Base-by-base conservation (phyloP, 2,113 vertebrate genomes). In the Furnarius figulus region DNA sequence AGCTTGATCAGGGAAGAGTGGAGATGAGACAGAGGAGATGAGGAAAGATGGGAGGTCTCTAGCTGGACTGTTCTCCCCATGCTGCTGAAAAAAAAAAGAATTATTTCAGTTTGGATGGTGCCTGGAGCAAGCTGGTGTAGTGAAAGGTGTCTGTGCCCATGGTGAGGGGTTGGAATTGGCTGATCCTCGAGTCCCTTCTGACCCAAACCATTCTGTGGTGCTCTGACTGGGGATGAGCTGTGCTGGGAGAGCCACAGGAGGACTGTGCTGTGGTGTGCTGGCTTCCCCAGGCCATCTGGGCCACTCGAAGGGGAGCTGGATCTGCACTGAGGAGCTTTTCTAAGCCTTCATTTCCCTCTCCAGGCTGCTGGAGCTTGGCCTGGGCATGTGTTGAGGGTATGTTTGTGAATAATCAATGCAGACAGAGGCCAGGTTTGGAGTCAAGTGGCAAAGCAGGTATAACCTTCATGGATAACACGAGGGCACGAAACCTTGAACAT, bases 361-460 rank as follows among this genome's bases (percentile, higher is more conserved):
- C 44, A 30, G 74, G 82, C 82, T 90, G 77, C 91, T 73, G 88
- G 91, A 93, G 67, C 77, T 80, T 17, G 63, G 73, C 91, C 88
- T 44, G 3, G 68, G 85, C 10, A 1, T 5, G n/a, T 37, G 1
- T 3, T 16, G 63, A 14, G 67, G 14, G 55, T 2, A 20, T 7
- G 31, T 2, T 27, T 7, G 65, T 70, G 85, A 28, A 5, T 61
- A 77, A 95, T 33, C 44, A 17, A 0, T 12, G 85, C 74, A 50
- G 88, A 30, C 62, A 74, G 55, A 56, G 65, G 55, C 35, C 0
- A 1, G 24, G 46, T 28, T 87, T 46, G 81, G 33, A 87, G 53
- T 24, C 52, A 55, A 4, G 33, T 23, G 35, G 71, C 61, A 52
- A 40, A 58, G 50, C 56, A 39, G 52, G 15, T 30, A 3, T 2